Evolutionary conservation across 2,888 invertebrate genomes (phyloP), one percentile per base, ranked within the genome.

Genomic region (Apamea crenata): DNA sequence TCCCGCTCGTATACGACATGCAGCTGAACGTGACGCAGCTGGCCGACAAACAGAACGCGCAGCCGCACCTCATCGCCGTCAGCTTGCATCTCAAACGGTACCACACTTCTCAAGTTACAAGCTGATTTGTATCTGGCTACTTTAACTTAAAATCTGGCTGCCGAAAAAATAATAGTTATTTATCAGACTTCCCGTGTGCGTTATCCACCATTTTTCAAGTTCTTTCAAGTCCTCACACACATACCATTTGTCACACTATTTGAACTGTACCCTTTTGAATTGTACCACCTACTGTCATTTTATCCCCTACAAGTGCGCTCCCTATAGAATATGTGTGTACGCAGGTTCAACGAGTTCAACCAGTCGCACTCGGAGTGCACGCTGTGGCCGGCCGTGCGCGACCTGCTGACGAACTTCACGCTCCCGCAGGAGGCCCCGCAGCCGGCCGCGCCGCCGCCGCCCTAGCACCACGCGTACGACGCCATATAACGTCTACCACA

Each of bases 1-100:
- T 99, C 83, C 99, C 99, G 4, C 97, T 99, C 83, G 98, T 99
- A 69, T 99, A 99, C 94, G 99, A 99, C 94, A 98, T 98, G 87
- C 98, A 97, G 88, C 98, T 98, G 68, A 99, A 99, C 95, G 97
- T 98, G 68, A 99, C 99, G 14, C 98, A 98, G 92, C 96, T 99
- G 81, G 99, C 99, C 0, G 99, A 99, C 93, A 98, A 98, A 90
- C 97, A 98, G 69, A 99, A 99, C 91, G 95, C 95, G 63, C 96
- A 96, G 88, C 96, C 97, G n/a, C 96, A 96, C 87, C 96, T 96
- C 83, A 95, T 96, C 72, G 97, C 97, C 12, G 96, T 96, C 91
- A 95, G 96, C 90, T 87, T 96, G 80, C 97, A 97, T 87, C 94
- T 97, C 79, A 97, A 97, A 89, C 92, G 97, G 97, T 97, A 91